Conservation (phyloP, 2,888 invertebrate genomes). For the Archips xylosteana region DNA sequence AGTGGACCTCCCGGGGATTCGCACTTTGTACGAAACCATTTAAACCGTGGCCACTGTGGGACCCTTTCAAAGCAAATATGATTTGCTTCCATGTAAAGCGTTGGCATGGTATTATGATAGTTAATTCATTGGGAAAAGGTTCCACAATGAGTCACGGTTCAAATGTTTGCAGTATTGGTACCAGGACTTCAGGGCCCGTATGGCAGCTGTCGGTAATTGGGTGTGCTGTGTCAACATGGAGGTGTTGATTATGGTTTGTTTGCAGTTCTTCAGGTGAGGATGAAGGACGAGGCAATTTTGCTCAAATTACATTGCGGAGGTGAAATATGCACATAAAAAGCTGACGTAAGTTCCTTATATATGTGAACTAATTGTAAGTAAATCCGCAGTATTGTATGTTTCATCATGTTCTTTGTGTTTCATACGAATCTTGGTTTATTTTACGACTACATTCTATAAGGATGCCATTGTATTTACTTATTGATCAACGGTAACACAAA, state of each 20-base stretch:
- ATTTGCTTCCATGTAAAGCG: neutral
- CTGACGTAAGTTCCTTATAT: neutral
- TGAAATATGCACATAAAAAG: neutral
- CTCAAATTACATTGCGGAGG: constrained; percentile 18
- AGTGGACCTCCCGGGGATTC: constrained; percentile 75
- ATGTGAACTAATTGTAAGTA: too few relatives aligned
- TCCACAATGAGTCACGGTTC: neutral
- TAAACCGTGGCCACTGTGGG: neutral
- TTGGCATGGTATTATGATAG: neutral
- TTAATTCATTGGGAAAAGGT: neutral
- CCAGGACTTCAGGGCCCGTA: constrained; percentile 55
- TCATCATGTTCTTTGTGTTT: too few relatives aligned
- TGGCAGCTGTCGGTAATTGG: constrained; percentile 50
- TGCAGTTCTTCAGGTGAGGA: constrained; percentile 19
- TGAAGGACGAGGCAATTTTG: constrained; percentile 26
- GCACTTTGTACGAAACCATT: constrained; percentile 53
- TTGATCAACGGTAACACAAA: too few relatives aligned
- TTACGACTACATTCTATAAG: too few relatives aligned
- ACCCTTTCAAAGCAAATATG: neutral
- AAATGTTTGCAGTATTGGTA: neutral
- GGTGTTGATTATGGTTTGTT: constrained; percentile 22
- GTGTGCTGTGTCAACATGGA: constrained; percentile 47
- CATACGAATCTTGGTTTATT: too few relatives aligned
- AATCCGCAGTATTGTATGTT: too few relatives aligned
- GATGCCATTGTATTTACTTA: too few relatives aligned